Evolutionary conservation across 2,888 invertebrate species (phyloP).

Genomic region (Morpho deidamia): DNA sequence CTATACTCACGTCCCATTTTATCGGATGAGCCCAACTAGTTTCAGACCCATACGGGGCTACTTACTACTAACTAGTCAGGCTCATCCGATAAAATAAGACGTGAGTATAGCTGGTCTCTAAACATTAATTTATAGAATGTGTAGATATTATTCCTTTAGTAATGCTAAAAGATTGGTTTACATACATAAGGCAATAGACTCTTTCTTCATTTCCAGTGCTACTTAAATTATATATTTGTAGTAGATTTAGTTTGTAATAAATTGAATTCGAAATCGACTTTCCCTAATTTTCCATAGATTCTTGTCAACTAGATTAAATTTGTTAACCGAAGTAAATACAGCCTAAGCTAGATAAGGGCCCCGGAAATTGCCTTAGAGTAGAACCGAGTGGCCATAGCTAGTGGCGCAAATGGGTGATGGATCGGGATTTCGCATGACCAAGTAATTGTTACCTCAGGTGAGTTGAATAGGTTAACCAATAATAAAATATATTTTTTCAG

Average conservation of each 20-base stretch:
- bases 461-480: conserved; percentile 21
- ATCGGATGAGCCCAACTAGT: no score
- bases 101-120: no score
- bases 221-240: no score
- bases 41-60: no score
- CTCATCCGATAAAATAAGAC: no score
- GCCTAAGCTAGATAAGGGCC: conserved; percentile 59
- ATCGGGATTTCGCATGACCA: conserved; percentile 71
- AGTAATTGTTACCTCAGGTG: conserved; percentile 71
- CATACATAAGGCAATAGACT: no score
- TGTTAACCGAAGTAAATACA: conserved; percentile 66
- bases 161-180: no score
- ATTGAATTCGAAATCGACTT: conserved; percentile 7
- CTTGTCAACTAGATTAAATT: conserved; percentile 62
- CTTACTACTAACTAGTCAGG: no score
- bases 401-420: conserved; percentile 70
- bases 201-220: no score
- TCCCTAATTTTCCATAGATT: conserved; percentile 48
- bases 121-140: no score
- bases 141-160: no score
- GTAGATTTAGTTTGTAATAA: neutral
- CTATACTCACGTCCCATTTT: no score
- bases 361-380: conserved; percentile 75
- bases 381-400: conserved; percentile 59
- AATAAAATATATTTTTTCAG: conserved; percentile 23